Conservation (phyloP, 2,888 invertebrate genomes). For the Leptodirus hochenwartii region DNA sequence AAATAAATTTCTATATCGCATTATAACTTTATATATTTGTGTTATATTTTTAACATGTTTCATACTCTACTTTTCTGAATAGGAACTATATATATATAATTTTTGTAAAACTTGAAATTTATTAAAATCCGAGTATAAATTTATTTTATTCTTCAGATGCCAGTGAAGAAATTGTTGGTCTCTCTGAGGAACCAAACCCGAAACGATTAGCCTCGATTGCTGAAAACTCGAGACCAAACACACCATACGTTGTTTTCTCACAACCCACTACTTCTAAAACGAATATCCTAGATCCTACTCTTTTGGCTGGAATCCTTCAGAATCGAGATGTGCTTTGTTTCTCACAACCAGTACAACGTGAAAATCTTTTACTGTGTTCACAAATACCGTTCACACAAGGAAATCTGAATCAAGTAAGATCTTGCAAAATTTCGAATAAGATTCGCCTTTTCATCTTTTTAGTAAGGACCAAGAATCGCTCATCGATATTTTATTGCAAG, state of each 20-base stretch:
- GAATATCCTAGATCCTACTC: constrained; percentile 11
- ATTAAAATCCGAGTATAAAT: neutral
- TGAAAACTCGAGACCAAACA: constrained; percentile 6
- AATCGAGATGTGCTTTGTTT: constrained; percentile 33
- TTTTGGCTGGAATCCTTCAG: constrained; percentile 19
- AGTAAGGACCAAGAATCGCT: no score
- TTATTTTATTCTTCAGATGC: neutral
- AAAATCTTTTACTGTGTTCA: constrained; percentile 58
- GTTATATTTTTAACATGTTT: no score
- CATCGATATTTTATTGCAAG: no score
- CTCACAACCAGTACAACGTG: constrained; percentile 74
- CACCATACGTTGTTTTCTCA: constrained; percentile 19
- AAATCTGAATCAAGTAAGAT: constrained; percentile 19
- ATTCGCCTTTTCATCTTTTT: constrained; percentile 9
- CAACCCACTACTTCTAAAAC: constrained; percentile 24
- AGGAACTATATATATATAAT: no score
- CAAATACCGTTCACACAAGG: constrained; percentile 42
- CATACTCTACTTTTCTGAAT: no score
- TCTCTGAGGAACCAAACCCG: constrained; percentile 1
- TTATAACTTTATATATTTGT: no score
- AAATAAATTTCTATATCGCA: no score
- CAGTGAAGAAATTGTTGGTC: constrained; percentile 5
- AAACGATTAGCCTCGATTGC: no score
- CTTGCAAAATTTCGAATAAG: neutral
- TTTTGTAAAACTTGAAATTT: no score